These are phyloP conservation scores for Allophyes oxyacanthae DNA, from an alignment of 2,888 invertebrate species.

Conservation along the genomic window DNA sequence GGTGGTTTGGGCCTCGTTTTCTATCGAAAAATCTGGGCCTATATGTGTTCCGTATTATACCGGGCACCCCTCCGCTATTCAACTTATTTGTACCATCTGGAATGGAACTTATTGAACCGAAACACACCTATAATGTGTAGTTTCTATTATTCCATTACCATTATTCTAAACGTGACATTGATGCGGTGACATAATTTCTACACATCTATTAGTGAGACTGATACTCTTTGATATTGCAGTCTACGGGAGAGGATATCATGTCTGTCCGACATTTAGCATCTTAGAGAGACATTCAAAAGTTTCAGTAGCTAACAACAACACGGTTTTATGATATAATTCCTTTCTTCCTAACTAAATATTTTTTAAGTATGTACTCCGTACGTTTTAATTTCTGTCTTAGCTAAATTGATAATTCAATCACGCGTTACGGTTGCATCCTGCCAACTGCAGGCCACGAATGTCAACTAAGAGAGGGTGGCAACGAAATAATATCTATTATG, in stretches of 20 bases:
- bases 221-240: too few relatives aligned
- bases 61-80: constrained; percentile 55
- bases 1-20: constrained; percentile 78
- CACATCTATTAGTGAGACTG: too few relatives aligned
- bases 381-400: constrained; percentile 59
- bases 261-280: too few relatives aligned
- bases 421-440: constrained; percentile 86
- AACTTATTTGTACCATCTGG: constrained; percentile 59
- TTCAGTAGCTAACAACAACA: too few relatives aligned
- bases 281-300: too few relatives aligned
- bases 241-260: too few relatives aligned
- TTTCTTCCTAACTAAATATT: constrained; percentile 9
- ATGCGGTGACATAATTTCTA: constrained; percentile 12
- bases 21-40: constrained; percentile 83
- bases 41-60: constrained; percentile 63
- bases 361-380: constrained; percentile 31
- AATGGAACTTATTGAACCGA: constrained; percentile 51
- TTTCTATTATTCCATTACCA: constrained; percentile 1
- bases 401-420: constrained; percentile 81
- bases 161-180: constrained; percentile 27
- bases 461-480: constrained; percentile 80
- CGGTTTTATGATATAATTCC: neutral
- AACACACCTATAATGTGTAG: constrained; percentile 30
- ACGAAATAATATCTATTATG: constrained; percentile 78
- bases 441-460: constrained; percentile 82